These are phyloP conservation scores for Drosophila rubida DNA, from an alignment of 2,888 invertebrate genomes.

Conservation along the genomic window DNA sequence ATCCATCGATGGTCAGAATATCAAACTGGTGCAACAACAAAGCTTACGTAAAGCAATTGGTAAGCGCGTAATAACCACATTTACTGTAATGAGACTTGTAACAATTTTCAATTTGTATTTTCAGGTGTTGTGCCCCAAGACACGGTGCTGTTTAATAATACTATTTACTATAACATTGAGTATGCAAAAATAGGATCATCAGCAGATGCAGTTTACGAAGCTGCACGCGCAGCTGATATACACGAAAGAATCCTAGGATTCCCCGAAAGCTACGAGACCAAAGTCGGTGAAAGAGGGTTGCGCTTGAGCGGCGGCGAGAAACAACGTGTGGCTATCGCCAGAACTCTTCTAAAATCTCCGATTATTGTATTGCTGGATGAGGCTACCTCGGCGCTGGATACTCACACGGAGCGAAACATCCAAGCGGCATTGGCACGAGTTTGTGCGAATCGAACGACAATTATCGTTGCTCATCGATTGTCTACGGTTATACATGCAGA, in stretches of 20 bases:
- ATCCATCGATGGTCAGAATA: constrained; percentile 94
- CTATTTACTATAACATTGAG: constrained; percentile 96
- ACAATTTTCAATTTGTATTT: neutral
- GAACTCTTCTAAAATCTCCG: constrained; percentile 96
- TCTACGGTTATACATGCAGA: constrained; percentile 98
- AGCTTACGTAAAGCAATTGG: constrained; percentile 92
- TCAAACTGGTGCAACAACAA: constrained; percentile 93
- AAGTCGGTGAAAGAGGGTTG: constrained; percentile 97
- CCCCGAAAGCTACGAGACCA: constrained; percentile 94
- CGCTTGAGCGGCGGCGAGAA: constrained; percentile 99
- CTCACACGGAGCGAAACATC: constrained; percentile 97
- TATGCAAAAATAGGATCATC: constrained; percentile 93
- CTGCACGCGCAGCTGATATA: constrained; percentile 96
- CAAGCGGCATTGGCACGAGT: constrained; percentile 94
- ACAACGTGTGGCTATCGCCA: constrained; percentile 97
- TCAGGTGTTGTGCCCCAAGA: constrained; percentile 97
- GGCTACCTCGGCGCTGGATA: constrained; percentile 97
- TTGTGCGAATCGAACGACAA: constrained; percentile 94
- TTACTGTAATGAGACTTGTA: neutral
- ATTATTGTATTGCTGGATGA: constrained; percentile 96
- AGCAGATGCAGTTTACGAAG: constrained; percentile 93
- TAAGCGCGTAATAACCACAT: constrained; percentile 24
- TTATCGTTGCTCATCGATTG: constrained; percentile 97
- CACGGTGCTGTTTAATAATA: constrained; percentile 97
- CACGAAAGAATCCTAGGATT: constrained; percentile 96